Conservation (phyloP, 2,888 invertebrate species). For the Standfussiana lucernea region DNA sequence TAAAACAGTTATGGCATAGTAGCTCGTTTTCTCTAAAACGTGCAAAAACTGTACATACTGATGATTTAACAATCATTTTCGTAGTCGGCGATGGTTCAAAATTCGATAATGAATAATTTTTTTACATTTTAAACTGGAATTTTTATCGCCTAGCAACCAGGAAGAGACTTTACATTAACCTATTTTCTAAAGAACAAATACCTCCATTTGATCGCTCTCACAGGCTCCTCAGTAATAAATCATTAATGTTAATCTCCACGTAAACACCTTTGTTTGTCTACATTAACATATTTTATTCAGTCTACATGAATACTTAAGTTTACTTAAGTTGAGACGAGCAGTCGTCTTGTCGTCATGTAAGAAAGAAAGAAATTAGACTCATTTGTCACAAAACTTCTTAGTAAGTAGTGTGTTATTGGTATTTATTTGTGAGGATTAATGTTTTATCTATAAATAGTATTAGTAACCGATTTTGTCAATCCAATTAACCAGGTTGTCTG, state of each 20-base stretch:
- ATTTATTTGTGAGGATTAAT: not conserved
- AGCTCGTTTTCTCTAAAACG: not conserved
- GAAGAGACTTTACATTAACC: not conserved
- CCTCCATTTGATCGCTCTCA: constrained; percentile 25
- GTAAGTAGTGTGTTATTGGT: not conserved
- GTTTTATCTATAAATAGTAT: no score
- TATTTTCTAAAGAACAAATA: constrained; percentile 3
- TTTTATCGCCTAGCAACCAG: not conserved
- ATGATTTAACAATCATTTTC: not conserved
- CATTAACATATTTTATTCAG: constrained; percentile 56
- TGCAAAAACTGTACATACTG: not conserved
- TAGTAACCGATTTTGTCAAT: no score
- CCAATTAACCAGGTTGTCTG: no score
- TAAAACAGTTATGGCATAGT: not conserved
- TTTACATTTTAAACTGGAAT: not conserved
- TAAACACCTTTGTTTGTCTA: constrained; percentile 64
- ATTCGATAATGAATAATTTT: not conserved
- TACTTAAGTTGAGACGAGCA: constrained; percentile 11
- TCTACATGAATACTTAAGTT: constrained; percentile 57
- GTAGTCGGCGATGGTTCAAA: not conserved
- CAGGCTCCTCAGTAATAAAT: constrained; percentile 55
- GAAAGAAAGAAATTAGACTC: not conserved
- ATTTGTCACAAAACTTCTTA: not conserved
- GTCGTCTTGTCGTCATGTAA: not conserved
- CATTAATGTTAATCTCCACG: constrained; percentile 58